These are phyloP conservation scores for Ophioninae sp. DNA, from an alignment of 2,888 invertebrate genomes.

Conservation along the genomic window DNA sequence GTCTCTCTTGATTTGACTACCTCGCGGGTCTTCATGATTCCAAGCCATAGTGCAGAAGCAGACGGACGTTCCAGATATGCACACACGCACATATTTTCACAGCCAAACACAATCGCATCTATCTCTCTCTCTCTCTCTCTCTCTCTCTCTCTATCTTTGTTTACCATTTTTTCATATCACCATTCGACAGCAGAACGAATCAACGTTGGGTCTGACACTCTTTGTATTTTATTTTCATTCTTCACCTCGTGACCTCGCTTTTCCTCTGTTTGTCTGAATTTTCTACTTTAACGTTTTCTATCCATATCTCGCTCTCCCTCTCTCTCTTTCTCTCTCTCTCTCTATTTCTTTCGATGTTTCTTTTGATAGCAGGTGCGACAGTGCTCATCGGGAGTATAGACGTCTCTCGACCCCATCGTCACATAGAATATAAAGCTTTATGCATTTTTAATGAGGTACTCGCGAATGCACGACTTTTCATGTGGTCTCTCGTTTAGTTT, in stretches of 20 bases:
- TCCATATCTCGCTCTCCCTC: background rate
- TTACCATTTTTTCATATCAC: slow-evolving; percentile 10
- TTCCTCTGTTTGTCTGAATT: background rate
- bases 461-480: slow-evolving; percentile 40
- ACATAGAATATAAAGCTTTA: slow-evolving; percentile 51
- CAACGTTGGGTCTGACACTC: slow-evolving; percentile 35
- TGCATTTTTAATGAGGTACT: slow-evolving; percentile 63
- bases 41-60: slow-evolving; percentile 15
- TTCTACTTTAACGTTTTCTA: background rate
- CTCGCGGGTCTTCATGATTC: slow-evolving; percentile 17
- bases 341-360: background rate
- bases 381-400: slow-evolving; percentile 17
- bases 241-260: background rate
- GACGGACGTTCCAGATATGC: slow-evolving; percentile 16
- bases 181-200: slow-evolving; percentile 34
- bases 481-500: slow-evolving; percentile 22
- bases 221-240: slow-evolving; percentile 25
- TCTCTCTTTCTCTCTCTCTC: slow-evolving; percentile 5
- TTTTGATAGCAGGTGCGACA: slow-evolving; percentile 23
- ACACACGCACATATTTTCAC: slow-evolving; percentile 13
- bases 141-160: background rate
- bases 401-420: slow-evolving; percentile 10
- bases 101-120: slow-evolving; percentile 22
- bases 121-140: background rate
- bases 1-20: slow-evolving; percentile 41